These are phyloP conservation scores for Enoplosus armatus DNA, from an alignment of 2,797 vertebrate genomes.

Conservation along the genomic window DNA sequence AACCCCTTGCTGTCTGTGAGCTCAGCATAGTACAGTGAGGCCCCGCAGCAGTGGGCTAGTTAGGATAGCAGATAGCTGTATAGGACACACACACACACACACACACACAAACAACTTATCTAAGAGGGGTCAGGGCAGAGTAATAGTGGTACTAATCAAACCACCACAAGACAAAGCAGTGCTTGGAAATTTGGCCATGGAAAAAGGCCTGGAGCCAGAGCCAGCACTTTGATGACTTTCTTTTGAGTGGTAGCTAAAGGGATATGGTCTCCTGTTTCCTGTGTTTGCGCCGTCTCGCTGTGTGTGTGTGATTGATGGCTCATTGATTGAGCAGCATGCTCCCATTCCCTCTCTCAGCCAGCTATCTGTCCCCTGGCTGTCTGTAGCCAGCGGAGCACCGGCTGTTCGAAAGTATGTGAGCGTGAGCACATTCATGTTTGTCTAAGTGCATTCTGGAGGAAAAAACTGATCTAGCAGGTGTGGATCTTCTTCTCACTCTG, in stretches of 20 bases:
- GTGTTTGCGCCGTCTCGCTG: slow-evolving; percentile 68
- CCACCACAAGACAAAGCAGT: slow-evolving; percentile 65
- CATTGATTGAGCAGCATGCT: slow-evolving; percentile 77
- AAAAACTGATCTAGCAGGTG: slow-evolving; percentile 71
- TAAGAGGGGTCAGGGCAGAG: slow-evolving; percentile 56
- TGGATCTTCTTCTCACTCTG: slow-evolving; percentile 35
- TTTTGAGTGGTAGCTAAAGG: slow-evolving; percentile 79
- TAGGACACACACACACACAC: slow-evolving; percentile 16
- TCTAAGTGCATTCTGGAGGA: slow-evolving; percentile 58
- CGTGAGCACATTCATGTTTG: slow-evolving; percentile 55
- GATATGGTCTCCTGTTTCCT: slow-evolving; percentile 79
- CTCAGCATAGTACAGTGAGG: slow-evolving; percentile 41
- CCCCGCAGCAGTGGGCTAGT: slow-evolving; percentile 48
- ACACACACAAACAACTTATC: slow-evolving; percentile 36
- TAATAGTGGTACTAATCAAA: slow-evolving; percentile 71
- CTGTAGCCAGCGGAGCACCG: slow-evolving; percentile 56
- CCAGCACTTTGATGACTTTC: slow-evolving; percentile 79
- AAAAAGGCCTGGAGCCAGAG: slow-evolving; percentile 71
- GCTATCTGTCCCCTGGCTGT: slow-evolving; percentile 68
- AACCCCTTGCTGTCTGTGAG: slow-evolving; percentile 37
- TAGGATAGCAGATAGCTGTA: slow-evolving; percentile 44
- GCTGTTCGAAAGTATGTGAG: slow-evolving; percentile 56
- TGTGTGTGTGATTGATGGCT: slow-evolving; percentile 74
- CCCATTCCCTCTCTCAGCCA: slow-evolving; percentile 67
- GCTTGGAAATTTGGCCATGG: slow-evolving; percentile 67